These are phyloP conservation scores for Sthenelais limicola DNA, from an alignment of 2,888 invertebrate genomes.

Conservation along the genomic window DNA sequence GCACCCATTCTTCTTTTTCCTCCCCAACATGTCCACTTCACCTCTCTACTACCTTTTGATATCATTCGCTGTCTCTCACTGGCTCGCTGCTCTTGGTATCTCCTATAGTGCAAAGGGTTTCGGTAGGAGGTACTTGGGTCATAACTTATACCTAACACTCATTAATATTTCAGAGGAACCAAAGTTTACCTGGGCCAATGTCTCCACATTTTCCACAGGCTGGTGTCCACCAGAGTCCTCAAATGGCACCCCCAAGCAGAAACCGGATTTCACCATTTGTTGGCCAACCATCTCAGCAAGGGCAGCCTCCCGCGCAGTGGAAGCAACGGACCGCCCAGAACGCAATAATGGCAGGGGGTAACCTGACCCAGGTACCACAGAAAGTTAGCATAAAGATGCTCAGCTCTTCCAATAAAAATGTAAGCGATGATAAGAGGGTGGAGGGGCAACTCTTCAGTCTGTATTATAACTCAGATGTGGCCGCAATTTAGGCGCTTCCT, in stretches of 20 bases:
- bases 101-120: too few species aligned
- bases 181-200: conserved; percentile 65
- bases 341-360: conserved; percentile 50
- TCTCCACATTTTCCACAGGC: conserved; percentile 55
- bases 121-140: too few species aligned
- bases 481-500: too few species aligned
- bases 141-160: not conserved
- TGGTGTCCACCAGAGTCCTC: conserved; percentile 13
- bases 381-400: not conserved
- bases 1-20: too few species aligned
- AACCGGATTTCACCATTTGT: conserved; percentile 30
- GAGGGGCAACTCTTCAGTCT: too few species aligned
- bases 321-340: conserved; percentile 43
- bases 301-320: conserved; percentile 41
- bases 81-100: too few species aligned
- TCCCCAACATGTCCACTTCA: too few species aligned
- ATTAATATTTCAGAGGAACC: conserved; percentile 59
- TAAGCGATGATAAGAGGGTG: too few species aligned
- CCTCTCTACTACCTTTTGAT: too few species aligned
- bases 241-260: conserved; percentile 6
- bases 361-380: conserved; percentile 47
- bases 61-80: too few species aligned
- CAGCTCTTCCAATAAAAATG: too few species aligned
- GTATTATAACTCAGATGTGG: too few species aligned
- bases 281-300: conserved; percentile 28